These are phyloP conservation scores for Chromis chromis DNA, from an alignment of 2,797 vertebrate species.

Conservation along the genomic window DNA sequence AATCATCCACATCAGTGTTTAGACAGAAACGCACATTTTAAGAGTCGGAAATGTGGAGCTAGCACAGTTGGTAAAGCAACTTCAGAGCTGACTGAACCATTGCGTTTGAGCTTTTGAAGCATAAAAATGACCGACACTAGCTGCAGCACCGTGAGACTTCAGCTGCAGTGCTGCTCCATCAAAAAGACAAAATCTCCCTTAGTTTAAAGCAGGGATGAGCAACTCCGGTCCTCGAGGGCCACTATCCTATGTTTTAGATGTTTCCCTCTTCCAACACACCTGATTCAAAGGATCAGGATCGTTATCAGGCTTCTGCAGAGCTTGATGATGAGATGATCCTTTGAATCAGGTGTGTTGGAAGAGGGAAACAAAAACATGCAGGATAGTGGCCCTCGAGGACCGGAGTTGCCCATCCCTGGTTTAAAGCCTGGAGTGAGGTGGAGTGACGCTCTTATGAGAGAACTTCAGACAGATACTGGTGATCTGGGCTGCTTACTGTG, in stretches of 20 bases:
- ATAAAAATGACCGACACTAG: slow-evolving; percentile 2
- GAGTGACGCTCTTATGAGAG: slow-evolving; percentile 3
- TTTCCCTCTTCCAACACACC: too few relatives aligned
- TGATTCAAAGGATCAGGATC: too few relatives aligned
- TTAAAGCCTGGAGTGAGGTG: slow-evolving; percentile 4
- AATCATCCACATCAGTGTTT: slow-evolving; percentile 32
- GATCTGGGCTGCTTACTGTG: background rate
- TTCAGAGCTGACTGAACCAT: slow-evolving; percentile 20
- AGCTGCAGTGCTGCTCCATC: slow-evolving; percentile 23
- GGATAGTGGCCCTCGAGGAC: too few relatives aligned
- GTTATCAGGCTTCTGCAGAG: too few relatives aligned
- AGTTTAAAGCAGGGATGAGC: slow-evolving; percentile 16
- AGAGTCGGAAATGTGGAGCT: slow-evolving; percentile 18
- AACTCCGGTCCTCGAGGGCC: too few relatives aligned
- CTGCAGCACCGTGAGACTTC: slow-evolving; percentile 16
- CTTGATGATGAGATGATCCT: too few relatives aligned
- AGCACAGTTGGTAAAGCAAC: slow-evolving; percentile 29
- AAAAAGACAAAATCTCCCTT: slow-evolving; percentile 28
- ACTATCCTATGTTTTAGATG: too few relatives aligned
- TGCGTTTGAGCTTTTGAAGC: slow-evolving; percentile 16
- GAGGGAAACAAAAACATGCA: too few relatives aligned
- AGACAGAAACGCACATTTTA: background rate
- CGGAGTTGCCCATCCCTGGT: too few relatives aligned
- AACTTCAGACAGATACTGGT: slow-evolving; percentile 2
- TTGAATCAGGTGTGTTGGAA: too few relatives aligned